Conservation (phyloP, 2,888 invertebrate genomes). For the Sphaerophoria rueppellii region DNA sequence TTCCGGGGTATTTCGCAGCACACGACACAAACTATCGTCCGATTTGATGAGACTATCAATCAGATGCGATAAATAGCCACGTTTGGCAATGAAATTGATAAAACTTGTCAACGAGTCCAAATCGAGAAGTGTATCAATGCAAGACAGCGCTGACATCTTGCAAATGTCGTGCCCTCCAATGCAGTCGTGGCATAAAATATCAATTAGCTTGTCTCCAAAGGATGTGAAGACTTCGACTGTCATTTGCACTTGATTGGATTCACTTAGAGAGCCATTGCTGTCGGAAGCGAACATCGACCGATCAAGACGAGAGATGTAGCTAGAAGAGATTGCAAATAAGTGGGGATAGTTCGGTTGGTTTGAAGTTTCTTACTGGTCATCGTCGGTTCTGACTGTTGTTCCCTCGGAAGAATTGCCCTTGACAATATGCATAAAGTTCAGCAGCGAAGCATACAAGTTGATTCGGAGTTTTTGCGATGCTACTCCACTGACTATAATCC, state of each 20-base stretch:
- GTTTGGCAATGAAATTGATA: constrained; percentile 85
- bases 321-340: constrained; percentile 75
- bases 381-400: constrained; percentile 75
- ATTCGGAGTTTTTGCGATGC: constrained; percentile 92
- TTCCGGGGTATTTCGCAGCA: constrained; percentile 86
- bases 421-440: constrained; percentile 91
- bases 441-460: constrained; percentile 92
- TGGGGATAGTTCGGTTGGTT: constrained; percentile 63
- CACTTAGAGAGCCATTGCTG: constrained; percentile 87
- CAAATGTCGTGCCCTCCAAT: constrained; percentile 95
- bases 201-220: constrained; percentile 91
- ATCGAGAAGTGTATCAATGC: constrained; percentile 90
- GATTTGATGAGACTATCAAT: constrained; percentile 91
- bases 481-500: constrained; percentile 91
- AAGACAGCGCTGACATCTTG: constrained; percentile 93
- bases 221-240: constrained; percentile 86
- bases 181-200: constrained; percentile 92
- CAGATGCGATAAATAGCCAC: constrained; percentile 90
- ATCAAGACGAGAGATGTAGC: constrained; percentile 87
- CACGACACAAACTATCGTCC: constrained; percentile 86
- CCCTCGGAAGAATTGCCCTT: constrained; percentile 80
- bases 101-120: constrained; percentile 88
- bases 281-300: constrained; percentile 82
- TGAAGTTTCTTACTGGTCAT: constrained; percentile 75
- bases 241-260: constrained; percentile 77